A percentile compares a stretch with the other conserved stretches of the same genome.
Evolutionary conservation across 2,113 vertebrate species (phyloP).

Genomic region (Anarhynchus alexandrinus): DNA sequence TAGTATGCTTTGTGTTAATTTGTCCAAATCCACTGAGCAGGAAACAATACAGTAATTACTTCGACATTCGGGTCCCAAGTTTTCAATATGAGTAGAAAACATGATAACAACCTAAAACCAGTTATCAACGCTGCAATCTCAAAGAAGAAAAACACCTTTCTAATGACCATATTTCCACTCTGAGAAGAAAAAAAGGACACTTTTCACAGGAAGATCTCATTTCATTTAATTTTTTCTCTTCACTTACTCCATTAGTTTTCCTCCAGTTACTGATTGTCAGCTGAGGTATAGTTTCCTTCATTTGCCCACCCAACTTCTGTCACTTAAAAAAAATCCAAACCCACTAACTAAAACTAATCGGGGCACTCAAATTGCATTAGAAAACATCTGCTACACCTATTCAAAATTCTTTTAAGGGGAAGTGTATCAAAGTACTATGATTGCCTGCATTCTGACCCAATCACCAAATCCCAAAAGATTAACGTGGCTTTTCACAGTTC

Average conservation of each 20-base stretch:
- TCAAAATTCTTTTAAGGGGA: neutral
- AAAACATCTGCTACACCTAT: neutral
- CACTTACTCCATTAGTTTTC: conserved; percentile 57
- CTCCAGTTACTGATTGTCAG: conserved; percentile 53
- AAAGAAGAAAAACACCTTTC: conserved; percentile 38
- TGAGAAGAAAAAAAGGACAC: conserved; percentile 15
- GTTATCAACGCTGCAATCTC: neutral
- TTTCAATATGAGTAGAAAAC: conserved; percentile 37
- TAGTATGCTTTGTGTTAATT: neutral
- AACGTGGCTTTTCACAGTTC: neutral
- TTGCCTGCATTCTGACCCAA: neutral
- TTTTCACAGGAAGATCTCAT: conserved; percentile 77
- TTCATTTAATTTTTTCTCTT: conserved; percentile 70
- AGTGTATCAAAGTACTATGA: neutral
- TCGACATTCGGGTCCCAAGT: neutral
- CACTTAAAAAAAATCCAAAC: neutral
- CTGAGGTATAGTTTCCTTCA: conserved; percentile 50
- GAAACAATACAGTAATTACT: neutral
- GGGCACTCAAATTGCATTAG: neutral
- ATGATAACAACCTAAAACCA: neutral
- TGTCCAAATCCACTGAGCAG: neutral
- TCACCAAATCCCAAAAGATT: neutral
- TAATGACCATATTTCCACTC: conserved; percentile 40
- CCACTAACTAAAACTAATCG: neutral
- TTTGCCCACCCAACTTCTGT: neutral